Evolutionary conservation across 2,888 invertebrate species (phyloP), one percentile per base, ranked within the genome.

Genomic region (Epistrophe grossulariae): DNA sequence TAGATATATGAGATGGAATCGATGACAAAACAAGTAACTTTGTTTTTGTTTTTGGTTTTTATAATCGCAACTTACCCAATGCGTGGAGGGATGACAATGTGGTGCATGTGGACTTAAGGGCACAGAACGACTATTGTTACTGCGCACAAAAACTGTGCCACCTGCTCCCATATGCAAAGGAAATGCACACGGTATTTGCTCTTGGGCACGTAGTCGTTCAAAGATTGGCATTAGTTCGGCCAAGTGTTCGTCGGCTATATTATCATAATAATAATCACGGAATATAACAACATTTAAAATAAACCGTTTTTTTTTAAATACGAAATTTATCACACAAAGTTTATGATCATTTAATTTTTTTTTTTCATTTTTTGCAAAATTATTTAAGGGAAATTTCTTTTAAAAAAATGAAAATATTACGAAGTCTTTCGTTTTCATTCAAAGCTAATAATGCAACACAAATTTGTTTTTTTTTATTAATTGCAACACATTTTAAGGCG

Each of bases 221-320:
- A 98, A 98, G 94, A 98, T 97, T 93, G 98, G 98, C 96, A 96
- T 97, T 96, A 98, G 95, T 95, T 98, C 97, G 94, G 96, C 97
- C 96, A 98, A 95, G 95, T 98, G 97, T 95, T 97, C 97, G 95
- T 97, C 97, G 94, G 97, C 98, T 98, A 90, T 73, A 87, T 82
- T 45, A 77, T 78, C 4, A 43, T 62, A 43, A 43, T 40, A 48
- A 66, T 48, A 48, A 77, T 83, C 70, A 85, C 77, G 84, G 19
- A 80, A 74, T 85, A 70, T 40, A 78, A 85, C 74, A 81, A 82
- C 71, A 84, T 81, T 70, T 78, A 50, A 68, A 85, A 59, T 74
- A 81, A 74, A 81, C 85, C 73, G 71, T 55, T 60, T 59, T 73
- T 72, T 73, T 17, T 40, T 31, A 15, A 50, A 59, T 71, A 66